phyloP scores from a whole-genome alignment of 2,888 invertebrate species.

The Conomelus anceps region DNA sequence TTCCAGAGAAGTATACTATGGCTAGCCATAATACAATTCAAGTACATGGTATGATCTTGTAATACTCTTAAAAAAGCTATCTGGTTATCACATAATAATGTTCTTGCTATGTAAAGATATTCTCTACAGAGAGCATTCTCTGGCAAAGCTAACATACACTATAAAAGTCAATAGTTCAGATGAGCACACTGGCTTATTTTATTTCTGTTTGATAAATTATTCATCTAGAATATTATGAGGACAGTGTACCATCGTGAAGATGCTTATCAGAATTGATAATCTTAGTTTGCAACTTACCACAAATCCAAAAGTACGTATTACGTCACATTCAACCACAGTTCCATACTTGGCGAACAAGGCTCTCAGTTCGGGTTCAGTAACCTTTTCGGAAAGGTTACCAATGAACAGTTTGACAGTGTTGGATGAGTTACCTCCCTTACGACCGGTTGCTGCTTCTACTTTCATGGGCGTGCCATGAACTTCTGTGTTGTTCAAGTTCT shows the following conservation, averaged over 20 bases:
- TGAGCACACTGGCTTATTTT: too few species aligned
- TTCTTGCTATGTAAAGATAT: too few species aligned
- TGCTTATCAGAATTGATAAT: not conserved
- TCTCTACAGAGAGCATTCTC: too few species aligned
- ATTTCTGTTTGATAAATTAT: too few species aligned
- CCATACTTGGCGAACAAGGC: constrained; percentile 92
- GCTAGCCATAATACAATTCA: too few species aligned
- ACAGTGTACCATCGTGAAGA: not conserved
- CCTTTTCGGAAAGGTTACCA: constrained; percentile 90
- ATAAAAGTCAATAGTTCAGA: too few species aligned
- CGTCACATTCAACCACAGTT: constrained; percentile 93
- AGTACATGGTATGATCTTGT: too few species aligned
- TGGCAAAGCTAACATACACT: too few species aligned
- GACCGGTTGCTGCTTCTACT: constrained; percentile 85
- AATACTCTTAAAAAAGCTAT: too few species aligned
- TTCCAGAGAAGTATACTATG: too few species aligned
- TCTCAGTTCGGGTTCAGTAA: constrained; percentile 85
- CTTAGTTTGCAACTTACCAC: constrained; percentile 50
- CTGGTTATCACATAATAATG: too few species aligned
- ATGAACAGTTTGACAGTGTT: constrained; percentile 89
- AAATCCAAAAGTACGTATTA: constrained; percentile 96
- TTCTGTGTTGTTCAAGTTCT: constrained; percentile 77
- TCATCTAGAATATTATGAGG: not conserved
- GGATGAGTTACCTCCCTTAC: constrained; percentile 80
- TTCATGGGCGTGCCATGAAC: constrained; percentile 84